These are phyloP conservation scores for Augochlora pura DNA, from an alignment of 1,140 invertebrate genomes.

Conservation along the genomic window DNA sequence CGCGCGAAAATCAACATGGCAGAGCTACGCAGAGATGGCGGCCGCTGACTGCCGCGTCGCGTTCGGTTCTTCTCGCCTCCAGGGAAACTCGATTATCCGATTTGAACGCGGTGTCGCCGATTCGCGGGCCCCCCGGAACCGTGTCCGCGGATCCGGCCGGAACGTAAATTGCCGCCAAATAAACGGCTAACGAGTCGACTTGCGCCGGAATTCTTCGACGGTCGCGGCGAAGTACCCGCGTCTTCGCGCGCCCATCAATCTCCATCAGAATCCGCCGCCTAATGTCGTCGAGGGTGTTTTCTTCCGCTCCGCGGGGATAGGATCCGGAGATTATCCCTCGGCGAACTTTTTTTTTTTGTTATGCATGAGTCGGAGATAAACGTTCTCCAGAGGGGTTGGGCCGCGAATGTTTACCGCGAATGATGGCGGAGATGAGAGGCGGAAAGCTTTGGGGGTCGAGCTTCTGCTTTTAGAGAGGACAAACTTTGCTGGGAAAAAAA, in stretches of 20 bases:
- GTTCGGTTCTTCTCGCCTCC: background rate
- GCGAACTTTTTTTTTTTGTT: conserved; percentile 29
- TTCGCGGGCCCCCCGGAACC: conserved; percentile 54
- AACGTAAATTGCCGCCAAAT: conserved; percentile 70
- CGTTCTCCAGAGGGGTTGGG: conserved; percentile 28
- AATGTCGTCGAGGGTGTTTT: background rate
- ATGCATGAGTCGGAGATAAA: conserved; percentile 23
- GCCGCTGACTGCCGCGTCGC: conserved; percentile 28
- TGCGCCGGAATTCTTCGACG: conserved; percentile 56
- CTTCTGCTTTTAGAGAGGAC: conserved; percentile 14
- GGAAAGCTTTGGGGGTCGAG: background rate
- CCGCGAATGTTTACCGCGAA: background rate
- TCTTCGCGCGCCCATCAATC: conserved; percentile 38
- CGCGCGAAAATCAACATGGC: conserved; percentile 76
- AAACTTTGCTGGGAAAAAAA: background rate
- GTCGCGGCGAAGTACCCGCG: conserved; percentile 5
- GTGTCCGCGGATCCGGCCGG: conserved; percentile 26
- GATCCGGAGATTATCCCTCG: conserved; percentile 13
- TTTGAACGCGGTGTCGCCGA: conserved; percentile 73
- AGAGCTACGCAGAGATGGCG: conserved; percentile 74
- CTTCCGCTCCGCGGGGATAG: background rate
- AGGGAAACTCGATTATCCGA: conserved; percentile 63
- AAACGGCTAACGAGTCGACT: conserved; percentile 75
- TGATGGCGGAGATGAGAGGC: background rate
- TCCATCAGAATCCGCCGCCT: conserved; percentile 44